Base-by-base conservation (phyloP, 2,113 vertebrate species). In the Paralichthys olivaceus region DNA sequence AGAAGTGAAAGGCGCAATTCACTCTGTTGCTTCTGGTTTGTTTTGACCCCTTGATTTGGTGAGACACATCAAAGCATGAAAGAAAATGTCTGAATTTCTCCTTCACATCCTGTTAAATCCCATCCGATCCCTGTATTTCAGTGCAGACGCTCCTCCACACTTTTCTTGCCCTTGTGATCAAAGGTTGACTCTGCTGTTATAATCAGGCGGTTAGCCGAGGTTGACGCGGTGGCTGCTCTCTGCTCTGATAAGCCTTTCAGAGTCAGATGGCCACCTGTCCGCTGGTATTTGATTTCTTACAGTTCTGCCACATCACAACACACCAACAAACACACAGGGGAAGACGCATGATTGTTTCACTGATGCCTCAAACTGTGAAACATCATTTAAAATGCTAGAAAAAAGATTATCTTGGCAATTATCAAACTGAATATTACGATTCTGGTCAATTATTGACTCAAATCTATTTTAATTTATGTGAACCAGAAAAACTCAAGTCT, bases 181-280 rank as follows among this genome's bases (percentile, higher is more conserved):
- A 49, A 49, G 45, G 45, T 49, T 2, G 15, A 19, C 19, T 45
- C 14, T 45, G 43, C 43, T 13, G 43, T 45, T 45, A 45, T 15
- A 5, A 45, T 20, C 45, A 19, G 45, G 45, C 43, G 1, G 43
- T 45, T 3, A 45, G 43, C 14, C 14, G 43, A 72, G 69, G 64
- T 73, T 5, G 84, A 77, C 32, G 49, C 4, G 0, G 32, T 11
- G 20, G 58, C 72, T 15, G 45, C 45, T 49, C 45, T 7, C 45
- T 15, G 15, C 45, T 49, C 15, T 26, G 83, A 91, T 89, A 79
- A 86, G 57, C 67, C 63, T 4, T 34, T 71, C 64, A 34, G 67
- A 79, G 77, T 53, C 72, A 25, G 23, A 25, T 59, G 56, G 70
- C 53, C 43, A 73, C 59, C 73, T 75, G 60, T 61, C 59, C 63